Percentiles rank a stretch among this genome's conserved stretches.
Evolutionary conservation across 2,888 invertebrate species (phyloP).

Genomic region (Drosophila fungiperda): DNA sequence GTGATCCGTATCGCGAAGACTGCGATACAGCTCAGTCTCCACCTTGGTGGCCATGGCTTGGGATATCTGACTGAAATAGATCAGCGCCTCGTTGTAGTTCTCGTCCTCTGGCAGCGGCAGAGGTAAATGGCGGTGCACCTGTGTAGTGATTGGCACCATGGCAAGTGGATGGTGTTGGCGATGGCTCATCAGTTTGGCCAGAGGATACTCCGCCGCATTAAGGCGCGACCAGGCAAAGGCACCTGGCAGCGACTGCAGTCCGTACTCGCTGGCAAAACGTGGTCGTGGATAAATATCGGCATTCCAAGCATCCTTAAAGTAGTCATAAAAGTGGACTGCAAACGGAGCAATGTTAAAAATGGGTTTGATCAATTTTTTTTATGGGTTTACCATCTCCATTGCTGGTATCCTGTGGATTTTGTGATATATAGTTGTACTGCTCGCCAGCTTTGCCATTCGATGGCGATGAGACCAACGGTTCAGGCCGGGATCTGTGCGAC

Average conservation of each 20-base stretch:
- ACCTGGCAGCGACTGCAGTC: constrained; percentile 95
- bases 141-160: constrained; percentile 87
- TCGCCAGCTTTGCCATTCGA: constrained; percentile 92
- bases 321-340: constrained; percentile 95
- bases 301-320: constrained; percentile 92
- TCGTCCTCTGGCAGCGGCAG: constrained; percentile 86
- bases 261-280: constrained; percentile 98
- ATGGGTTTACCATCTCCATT: constrained; percentile 92
- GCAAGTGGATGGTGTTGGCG: constrained; percentile 95
- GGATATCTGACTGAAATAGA: constrained; percentile 94
- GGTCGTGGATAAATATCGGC: constrained; percentile 91
- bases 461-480: constrained; percentile 93
- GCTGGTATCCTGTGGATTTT: constrained; percentile 90
- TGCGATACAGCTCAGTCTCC: constrained; percentile 93
- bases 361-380: rapidly evolving
- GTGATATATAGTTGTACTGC: constrained; percentile 91
- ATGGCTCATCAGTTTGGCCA: constrained; percentile 89
- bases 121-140: constrained; percentile 88
- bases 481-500: constrained; percentile 78
- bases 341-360: constrained; percentile 32
- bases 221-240: constrained; percentile 88
- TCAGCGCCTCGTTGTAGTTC: constrained; percentile 88
- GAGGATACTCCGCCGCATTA: constrained; percentile 85
- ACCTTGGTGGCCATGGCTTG: constrained; percentile 96
- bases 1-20: constrained; percentile 83